These are phyloP conservation scores for Tachuris rubrigastra DNA, from an alignment of 2,113 vertebrate species.

Conservation along the genomic window DNA sequence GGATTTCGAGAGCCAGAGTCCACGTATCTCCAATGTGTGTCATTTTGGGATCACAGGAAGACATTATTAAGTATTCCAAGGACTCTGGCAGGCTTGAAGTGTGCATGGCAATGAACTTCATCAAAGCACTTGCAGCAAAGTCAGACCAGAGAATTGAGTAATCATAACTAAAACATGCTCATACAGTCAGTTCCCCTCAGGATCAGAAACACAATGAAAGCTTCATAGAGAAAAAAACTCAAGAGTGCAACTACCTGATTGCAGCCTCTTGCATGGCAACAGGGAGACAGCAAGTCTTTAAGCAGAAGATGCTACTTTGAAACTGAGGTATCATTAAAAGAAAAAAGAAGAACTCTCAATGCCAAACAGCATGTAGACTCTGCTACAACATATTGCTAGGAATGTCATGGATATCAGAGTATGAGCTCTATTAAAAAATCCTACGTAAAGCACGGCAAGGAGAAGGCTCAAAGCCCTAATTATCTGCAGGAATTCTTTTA, in stretches of 20 bases:
- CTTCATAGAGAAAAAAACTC: background rate
- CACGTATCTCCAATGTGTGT: background rate
- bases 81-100: background rate
- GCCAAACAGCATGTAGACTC: background rate
- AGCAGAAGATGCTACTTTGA: background rate
- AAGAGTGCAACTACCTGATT: background rate
- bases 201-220: conserved; percentile 11
- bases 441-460: background rate
- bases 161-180: conserved; percentile 17
- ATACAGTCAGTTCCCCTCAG: background rate
- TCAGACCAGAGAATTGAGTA: background rate
- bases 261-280: background rate
- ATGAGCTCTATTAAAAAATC: background rate
- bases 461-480: background rate
- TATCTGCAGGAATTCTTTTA: background rate
- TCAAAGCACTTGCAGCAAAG: background rate
- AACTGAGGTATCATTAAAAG: conserved; percentile 14
- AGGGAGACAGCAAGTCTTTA: background rate
- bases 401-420: background rate
- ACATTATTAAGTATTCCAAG: background rate
- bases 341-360: background rate
- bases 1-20: background rate
- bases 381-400: background rate
- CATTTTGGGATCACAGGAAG: background rate
- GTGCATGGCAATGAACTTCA: background rate